A percentile compares a stretch with the other conserved stretches of the same genome.
Conservation (phyloP, 2,888 invertebrate species). For the Tetragonisca angustula region DNA sequence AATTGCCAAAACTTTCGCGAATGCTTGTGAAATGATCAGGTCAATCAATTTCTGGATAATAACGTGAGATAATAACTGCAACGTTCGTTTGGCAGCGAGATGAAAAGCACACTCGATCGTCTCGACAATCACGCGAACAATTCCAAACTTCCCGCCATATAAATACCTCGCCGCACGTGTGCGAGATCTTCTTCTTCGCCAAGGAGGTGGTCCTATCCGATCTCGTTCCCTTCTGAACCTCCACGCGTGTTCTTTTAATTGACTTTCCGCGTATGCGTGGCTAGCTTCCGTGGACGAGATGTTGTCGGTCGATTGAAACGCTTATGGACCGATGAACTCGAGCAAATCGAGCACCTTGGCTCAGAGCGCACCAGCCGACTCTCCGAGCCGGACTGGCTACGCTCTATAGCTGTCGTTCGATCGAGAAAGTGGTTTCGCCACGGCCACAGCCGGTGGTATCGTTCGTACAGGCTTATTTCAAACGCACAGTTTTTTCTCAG, state of each 20-base stretch:
- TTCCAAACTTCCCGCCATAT: background rate
- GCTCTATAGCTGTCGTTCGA: background rate
- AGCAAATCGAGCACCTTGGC: slow-evolving; percentile 30
- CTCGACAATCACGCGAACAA: background rate
- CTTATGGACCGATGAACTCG: slow-evolving; percentile 25
- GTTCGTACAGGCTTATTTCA: slow-evolving; percentile 8
- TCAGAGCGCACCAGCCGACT: background rate
- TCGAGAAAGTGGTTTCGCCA: slow-evolving; percentile 28
- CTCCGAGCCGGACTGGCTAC: background rate
- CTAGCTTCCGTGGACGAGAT: slow-evolving; percentile 28
- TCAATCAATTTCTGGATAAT: no score
- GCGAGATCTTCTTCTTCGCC: background rate
- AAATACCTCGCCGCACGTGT: background rate
- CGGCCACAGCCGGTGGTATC: background rate
- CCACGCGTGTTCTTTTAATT: slow-evolving; percentile 35
- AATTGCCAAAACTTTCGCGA: no score
- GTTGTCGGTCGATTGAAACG: slow-evolving; percentile 46
- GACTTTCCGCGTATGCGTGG: slow-evolving; percentile 30
- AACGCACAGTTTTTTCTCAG: slow-evolving; percentile 2
- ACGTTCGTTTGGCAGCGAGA: background rate
- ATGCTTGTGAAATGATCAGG: no score
- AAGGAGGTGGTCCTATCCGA: background rate
- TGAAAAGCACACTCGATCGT: background rate
- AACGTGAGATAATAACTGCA: background rate
- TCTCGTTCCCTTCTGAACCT: background rate